Evolutionary conservation across 2,888 invertebrate species (phyloP), one percentile per base, ranked within the genome.

Genomic region (Troides helena): DNA sequence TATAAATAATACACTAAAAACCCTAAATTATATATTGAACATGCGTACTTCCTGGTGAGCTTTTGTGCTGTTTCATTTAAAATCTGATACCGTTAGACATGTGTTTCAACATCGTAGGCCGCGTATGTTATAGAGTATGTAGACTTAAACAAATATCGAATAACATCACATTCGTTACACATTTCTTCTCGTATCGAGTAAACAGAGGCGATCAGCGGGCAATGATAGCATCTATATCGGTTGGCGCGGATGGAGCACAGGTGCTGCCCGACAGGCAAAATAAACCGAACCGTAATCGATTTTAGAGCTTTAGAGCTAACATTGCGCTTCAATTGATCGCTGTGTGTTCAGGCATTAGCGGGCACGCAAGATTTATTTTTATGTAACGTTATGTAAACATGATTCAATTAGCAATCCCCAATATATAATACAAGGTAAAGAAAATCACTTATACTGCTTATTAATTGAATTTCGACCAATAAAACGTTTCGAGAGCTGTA

Each of bases 211-310:
- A 71, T 73, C 69, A 69, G 67, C 70, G 70, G 73, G 80, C 81
- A 85, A 87, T 87, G 86, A 88, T 88, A 80, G 81, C 85, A 86
- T 89, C 89, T 91, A 89, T 90, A 89, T 87, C 86, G 81, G 87
- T 85, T 84, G 84, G 76, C 76, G 80, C 82, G 82, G 90, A 90
- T 82, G 85, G 77, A 78, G 74, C 77, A 73, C 91, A 92, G 91
- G 91, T 91, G 91, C 75, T 83, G 75, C 74, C 83, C 80, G 91
- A 91, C 91, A 91, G 85, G 82, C 79, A 86, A 90, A 91, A 92
- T 90, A 92, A 92, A 92, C 91, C 79, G 72, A 79, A 70, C 78
- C 80, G 87, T 89, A 90, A 90, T 90, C 90, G 88, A 88, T 89
- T 88, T 85, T 82, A 84, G 81, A 82, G 84, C 82, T 89, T 85